Conservation (phyloP, 1,140 invertebrate species). For the Drosophila mayri region DNA sequence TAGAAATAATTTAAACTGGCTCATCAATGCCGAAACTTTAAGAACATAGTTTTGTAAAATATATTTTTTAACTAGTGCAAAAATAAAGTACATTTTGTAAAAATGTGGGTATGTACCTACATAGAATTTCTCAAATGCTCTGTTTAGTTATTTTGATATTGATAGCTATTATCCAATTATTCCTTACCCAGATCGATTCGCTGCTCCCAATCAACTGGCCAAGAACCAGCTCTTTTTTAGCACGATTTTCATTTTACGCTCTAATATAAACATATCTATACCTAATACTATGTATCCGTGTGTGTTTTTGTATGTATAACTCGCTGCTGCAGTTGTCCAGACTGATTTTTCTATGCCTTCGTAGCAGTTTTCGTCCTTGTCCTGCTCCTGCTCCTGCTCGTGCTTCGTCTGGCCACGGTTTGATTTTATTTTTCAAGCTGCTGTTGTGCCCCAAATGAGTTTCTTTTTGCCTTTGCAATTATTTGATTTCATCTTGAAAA, state of each 20-base stretch:
- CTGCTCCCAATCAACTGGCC: conserved; percentile 10
- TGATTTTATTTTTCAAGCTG: conserved; percentile 65
- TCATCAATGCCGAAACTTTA: neutral
- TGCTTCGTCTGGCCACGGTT: conserved; percentile 46
- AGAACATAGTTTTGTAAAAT: neutral
- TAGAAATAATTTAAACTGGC: neutral
- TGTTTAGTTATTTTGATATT: conserved; percentile 51
- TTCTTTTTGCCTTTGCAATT: conserved; percentile 69
- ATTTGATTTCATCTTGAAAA: conserved; percentile 83
- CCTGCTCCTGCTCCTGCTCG: conserved; percentile 25
- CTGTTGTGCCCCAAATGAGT: conserved; percentile 78
- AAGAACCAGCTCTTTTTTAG: conserved; percentile 7
- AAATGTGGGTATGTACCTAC: conserved; percentile 6
- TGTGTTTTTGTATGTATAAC: conserved; percentile 26
- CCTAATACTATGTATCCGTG: conserved; percentile 32
- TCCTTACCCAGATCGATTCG: neutral
- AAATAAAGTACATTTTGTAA: neutral
- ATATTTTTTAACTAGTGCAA: neutral
- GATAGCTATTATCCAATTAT: conserved; percentile 23
- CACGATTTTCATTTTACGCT: conserved; percentile 62
- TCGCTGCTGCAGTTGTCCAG: conserved; percentile 19
- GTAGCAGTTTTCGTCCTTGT: conserved; percentile 5
- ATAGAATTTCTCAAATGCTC: conserved; percentile 3
- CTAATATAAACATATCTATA: conserved; percentile 48
- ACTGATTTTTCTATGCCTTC: conserved; percentile 1